Percentiles rank a stretch among this genome's conserved stretches.
Conservation (phyloP, 2,113 vertebrate genomes). For the Gymnobelideus leadbeateri region DNA sequence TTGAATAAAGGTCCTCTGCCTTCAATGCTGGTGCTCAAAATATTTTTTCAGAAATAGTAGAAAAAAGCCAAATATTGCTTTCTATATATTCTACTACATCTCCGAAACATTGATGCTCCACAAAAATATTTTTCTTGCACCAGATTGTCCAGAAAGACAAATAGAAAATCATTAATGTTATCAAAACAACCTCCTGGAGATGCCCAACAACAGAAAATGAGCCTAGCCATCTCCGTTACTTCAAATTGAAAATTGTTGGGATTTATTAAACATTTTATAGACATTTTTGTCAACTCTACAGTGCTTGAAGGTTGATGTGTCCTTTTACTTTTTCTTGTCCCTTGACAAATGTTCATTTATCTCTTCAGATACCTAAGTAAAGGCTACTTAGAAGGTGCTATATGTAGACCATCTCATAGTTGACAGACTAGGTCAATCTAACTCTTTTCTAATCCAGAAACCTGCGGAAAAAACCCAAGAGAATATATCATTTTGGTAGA, state of each 20-base stretch:
- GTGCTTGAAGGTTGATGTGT: neutral
- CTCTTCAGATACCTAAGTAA: neutral
- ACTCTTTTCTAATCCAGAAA: neutral
- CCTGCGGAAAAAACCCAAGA: neutral
- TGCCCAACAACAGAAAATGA: neutral
- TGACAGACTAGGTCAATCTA: neutral
- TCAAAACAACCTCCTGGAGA: neutral
- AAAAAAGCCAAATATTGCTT: neutral
- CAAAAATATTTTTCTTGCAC: neutral
- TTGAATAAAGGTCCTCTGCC: neutral
- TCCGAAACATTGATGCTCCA: neutral
- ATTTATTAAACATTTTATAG: neutral
- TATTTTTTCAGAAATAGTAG: neutral
- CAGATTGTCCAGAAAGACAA: neutral
- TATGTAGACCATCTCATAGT: neutral
- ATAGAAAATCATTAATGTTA: neutral
- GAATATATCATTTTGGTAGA: neutral
- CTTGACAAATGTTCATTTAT: neutral
- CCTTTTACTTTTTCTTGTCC: neutral
- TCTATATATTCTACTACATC: neutral
- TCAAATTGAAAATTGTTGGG: neutral
- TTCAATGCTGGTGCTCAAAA: neutral
- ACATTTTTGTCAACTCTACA: neutral
- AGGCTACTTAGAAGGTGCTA: neutral
- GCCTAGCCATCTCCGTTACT: neutral